Percentiles rank a stretch among this genome's conserved stretches.
Evolutionary conservation across 2,113 vertebrate genomes (phyloP).

Genomic region (Neoarius graeffei): DNA sequence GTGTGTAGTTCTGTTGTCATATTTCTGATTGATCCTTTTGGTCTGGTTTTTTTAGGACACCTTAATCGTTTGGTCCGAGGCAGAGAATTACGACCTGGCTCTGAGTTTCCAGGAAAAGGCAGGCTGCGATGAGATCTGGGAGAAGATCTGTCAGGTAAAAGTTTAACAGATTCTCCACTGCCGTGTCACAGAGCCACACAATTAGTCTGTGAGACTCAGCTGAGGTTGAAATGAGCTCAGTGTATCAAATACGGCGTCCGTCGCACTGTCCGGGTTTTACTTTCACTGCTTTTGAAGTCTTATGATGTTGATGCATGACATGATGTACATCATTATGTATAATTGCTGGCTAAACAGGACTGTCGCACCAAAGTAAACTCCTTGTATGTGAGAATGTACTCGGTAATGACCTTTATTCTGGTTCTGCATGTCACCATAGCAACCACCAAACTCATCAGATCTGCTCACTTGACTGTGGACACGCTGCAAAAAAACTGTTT

Average conservation of each 20-base stretch:
- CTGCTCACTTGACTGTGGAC: neutral
- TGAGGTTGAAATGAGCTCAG: too few species aligned
- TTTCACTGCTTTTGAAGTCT: too few species aligned
- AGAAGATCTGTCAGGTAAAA: slow-evolving; percentile 97
- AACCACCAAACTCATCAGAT: neutral
- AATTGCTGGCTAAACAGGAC: neutral
- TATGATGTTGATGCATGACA: too few species aligned
- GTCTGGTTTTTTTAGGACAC: slow-evolving; percentile 76
- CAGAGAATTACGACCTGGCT: slow-evolving; percentile 97
- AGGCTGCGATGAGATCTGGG: slow-evolving; percentile 99
- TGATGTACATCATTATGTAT: neutral
- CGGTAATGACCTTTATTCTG: too few species aligned
- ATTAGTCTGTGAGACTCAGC: too few species aligned
- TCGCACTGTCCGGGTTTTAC: too few species aligned
- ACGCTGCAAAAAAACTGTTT: neutral
- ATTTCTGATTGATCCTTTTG: neutral
- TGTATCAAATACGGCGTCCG: too few species aligned
- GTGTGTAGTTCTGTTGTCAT: neutral
- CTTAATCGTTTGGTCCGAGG: slow-evolving; percentile 98
- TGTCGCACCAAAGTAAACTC: too few species aligned
- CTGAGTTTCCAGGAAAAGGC: slow-evolving; percentile 99
- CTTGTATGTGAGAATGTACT: too few species aligned
- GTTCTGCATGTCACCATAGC: neutral
- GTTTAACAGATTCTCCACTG: neutral
- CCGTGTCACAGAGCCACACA: too few species aligned